Evolutionary conservation across 2,797 vertebrate species (phyloP), one percentile per base, ranked within the genome.

Genomic region (Enteromius anoplus): DNA sequence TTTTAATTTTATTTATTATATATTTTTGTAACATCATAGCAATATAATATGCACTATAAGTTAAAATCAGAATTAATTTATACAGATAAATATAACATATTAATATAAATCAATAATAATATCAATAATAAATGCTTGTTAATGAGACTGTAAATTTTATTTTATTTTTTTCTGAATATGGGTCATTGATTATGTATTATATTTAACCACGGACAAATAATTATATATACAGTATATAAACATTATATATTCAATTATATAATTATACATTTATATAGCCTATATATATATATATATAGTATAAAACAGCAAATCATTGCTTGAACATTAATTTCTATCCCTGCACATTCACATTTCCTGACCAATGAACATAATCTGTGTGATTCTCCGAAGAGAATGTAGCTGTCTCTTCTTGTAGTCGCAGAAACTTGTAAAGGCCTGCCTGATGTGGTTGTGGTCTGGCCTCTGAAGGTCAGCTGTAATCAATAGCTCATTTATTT

Each of bases 401-500:
- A 73, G 70, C 70, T 14, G 51, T 47, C 17, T 62, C 23, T 60
- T 80, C 40, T 34, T 72, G 40, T 64, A 49, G 0, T 60, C 40
- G 12, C 34, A 29, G n/a, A 11, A 34, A 55, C 12, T 71, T 80
- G 49, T 68, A 32, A 71, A 32, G 49, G 79, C 29, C 11, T 62
- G 72, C 49, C 11, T 70, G 40, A 37, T 84, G 68, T 10, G 69
- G 34, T 47, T 45, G 40, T 53, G 58, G 80, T 77, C 72, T 83
- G 23, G 19, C 75, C 78, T 85, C 66, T 37, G 80, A 86, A 83
- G 49, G 76, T 85, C 71, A 85, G n/a, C 51, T 65, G 21, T 81
- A 75, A 88, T 86, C 84, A 82, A 81, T 86, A 82, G 32, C 69
- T 69, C 29, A 84, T 78, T 81, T 79, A 73, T 75, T 60, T 70